A percentile compares a stretch with the other conserved stretches of the same genome.
phyloP scores from a whole-genome alignment of 2,797 vertebrate species.

The Myiotriccus ornatus region DNA sequence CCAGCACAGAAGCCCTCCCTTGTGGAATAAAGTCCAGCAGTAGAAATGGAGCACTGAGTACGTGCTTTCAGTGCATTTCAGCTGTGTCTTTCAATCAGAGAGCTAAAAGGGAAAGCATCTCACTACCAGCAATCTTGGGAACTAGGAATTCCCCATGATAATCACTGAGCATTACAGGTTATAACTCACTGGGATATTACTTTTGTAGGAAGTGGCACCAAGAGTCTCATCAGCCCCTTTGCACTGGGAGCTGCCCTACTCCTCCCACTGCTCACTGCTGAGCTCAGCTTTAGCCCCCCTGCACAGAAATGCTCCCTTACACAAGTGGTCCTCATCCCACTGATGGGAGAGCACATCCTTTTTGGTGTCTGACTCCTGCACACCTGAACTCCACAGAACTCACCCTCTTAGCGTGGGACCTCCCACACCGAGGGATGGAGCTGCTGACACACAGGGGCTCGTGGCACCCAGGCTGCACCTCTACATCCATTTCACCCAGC shows the following conservation, averaged over 20 bases:
- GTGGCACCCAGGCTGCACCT: neutral
- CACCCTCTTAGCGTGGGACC: rapidly evolving
- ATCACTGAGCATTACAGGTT: neutral
- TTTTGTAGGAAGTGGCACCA: neutral
- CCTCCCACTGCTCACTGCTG: neutral
- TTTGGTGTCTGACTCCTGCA: neutral
- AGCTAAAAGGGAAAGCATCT: neutral
- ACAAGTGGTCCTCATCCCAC: neutral
- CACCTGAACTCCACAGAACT: rapidly evolving
- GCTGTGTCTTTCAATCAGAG: neutral
- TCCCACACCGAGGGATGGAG: neutral
- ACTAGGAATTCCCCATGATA: neutral
- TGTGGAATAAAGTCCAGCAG: neutral
- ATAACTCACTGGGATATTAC: neutral
- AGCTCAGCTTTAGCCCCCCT: neutral
- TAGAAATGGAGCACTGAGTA: neutral
- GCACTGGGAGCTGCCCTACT: neutral
- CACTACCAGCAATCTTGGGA: neutral
- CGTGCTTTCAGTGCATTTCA: neutral
- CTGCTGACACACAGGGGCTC: neutral
- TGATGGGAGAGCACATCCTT: neutral
- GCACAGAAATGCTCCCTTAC: neutral
- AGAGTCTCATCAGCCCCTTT: neutral
- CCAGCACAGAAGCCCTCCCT: neutral
- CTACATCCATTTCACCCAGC: neutral